Percentiles rank a stretch among this genome's conserved stretches.
These are phyloP conservation scores for Netelia fuscicornis DNA, from an alignment of 2,888 invertebrate species.

Conservation along the genomic window DNA sequence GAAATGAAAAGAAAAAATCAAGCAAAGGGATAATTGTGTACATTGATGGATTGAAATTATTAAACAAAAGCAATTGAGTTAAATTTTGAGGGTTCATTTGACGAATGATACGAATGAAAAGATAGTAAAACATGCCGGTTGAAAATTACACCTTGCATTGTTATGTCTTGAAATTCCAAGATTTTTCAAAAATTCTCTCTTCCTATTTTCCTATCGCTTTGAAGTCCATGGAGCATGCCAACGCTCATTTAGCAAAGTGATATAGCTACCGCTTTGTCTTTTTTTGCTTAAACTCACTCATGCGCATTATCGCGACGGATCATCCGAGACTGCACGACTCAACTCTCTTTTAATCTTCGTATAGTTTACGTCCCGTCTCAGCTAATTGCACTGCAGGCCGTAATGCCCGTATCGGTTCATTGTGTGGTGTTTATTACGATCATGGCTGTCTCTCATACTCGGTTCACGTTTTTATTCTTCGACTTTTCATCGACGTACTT, in stretches of 20 bases:
- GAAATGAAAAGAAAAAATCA: no score
- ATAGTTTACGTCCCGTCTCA: slow-evolving; percentile 59
- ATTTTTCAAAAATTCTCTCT: not conserved
- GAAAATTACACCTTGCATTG: not conserved
- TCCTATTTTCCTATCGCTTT: no score
- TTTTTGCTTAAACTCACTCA: slow-evolving; percentile 31
- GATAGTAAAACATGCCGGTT: no score
- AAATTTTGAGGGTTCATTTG: no score
- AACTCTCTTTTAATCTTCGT: slow-evolving; percentile 63
- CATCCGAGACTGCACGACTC: slow-evolving; percentile 60
- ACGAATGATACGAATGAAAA: no score
- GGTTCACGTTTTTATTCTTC: slow-evolving; percentile 1
- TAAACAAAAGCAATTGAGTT: no score
- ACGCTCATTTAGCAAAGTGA: slow-evolving; percentile 11
- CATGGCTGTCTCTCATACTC: slow-evolving; percentile 20
- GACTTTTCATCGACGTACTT: not conserved
- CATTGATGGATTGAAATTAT: no score
- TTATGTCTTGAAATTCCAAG: not conserved
- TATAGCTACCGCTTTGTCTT: not conserved
- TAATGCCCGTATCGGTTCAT: slow-evolving; percentile 49
- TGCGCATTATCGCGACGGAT: slow-evolving; percentile 55
- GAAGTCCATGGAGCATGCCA: not conserved
- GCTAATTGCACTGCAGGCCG: slow-evolving; percentile 55
- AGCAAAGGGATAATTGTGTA: no score
- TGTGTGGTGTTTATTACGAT: slow-evolving; percentile 27